These are phyloP conservation scores for Tetramorium simillimum DNA, from an alignment of 1,140 invertebrate genomes.

Conservation along the genomic window DNA sequence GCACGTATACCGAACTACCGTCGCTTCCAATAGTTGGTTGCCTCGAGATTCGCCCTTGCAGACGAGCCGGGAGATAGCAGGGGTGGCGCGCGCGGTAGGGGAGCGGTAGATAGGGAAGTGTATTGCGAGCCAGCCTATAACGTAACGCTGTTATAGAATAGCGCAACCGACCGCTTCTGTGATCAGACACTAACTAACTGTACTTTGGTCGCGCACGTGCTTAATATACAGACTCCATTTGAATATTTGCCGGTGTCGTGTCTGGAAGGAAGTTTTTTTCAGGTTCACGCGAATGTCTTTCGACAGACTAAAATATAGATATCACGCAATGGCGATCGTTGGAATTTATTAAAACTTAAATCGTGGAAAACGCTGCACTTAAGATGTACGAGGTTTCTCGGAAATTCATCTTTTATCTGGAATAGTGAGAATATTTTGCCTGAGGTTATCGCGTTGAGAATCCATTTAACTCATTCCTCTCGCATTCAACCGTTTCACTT, in stretches of 20 bases:
- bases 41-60: conserved; percentile 65
- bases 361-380: background rate
- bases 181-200: conserved; percentile 72
- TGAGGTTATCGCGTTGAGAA: background rate
- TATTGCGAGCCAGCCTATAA: conserved; percentile 73
- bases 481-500: background rate
- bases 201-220: conserved; percentile 36
- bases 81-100: background rate
- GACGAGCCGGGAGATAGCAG: conserved; percentile 23
- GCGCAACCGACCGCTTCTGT: conserved; percentile 64
- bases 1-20: conserved; percentile 53
- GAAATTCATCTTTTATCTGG: background rate
- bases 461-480: background rate
- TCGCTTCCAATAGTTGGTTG: conserved; percentile 53
- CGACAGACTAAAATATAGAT: background rate
- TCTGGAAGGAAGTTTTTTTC: conserved; percentile 9
- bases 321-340: background rate
- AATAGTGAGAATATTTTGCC: background rate
- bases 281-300: background rate
- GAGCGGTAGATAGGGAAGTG: conserved; percentile 36
- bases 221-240: conserved; percentile 10
- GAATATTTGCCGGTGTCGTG: background rate
- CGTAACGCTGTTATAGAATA: conserved; percentile 71
- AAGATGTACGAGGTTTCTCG: background rate
- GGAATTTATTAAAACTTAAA: background rate